Evolutionary conservation across 1,140 invertebrate species (phyloP).

Genomic region (Trichonephila clavipes): DNA sequence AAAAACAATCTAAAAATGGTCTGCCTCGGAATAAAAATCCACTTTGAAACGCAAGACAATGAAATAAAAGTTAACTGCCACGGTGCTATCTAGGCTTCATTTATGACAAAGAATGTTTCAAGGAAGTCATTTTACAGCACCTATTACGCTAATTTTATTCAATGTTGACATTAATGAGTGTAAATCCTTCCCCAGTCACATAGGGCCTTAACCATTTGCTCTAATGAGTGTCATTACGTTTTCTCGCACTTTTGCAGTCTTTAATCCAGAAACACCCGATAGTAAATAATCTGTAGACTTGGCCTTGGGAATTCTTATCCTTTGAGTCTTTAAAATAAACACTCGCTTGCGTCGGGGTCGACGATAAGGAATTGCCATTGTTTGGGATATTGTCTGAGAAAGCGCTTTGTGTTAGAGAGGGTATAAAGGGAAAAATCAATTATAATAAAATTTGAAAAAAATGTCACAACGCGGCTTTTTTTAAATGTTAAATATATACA

Average conservation of each 20-base stretch:
- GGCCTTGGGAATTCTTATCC: too few species aligned
- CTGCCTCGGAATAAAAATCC: too few species aligned
- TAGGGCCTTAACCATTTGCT: background rate
- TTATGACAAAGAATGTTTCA: slow-evolving; percentile 4
- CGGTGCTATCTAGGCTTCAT: background rate
- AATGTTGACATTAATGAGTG: background rate
- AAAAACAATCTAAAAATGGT: too few species aligned
- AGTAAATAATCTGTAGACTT: background rate
- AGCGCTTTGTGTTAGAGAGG: too few species aligned
- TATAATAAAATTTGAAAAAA: too few species aligned
- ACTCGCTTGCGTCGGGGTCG: too few species aligned
- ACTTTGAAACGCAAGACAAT: background rate
- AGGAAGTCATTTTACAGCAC: background rate
- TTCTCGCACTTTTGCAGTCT: background rate
- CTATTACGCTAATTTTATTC: slow-evolving; percentile 32
- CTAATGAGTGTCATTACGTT: background rate
- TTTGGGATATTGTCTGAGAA: too few species aligned
- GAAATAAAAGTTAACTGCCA: background rate
- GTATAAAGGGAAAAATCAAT: too few species aligned
- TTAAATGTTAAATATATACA: too few species aligned
- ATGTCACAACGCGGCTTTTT: too few species aligned
- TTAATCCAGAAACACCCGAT: background rate
- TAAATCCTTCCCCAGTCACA: background rate
- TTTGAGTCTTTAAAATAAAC: too few species aligned
- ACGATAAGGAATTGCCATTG: too few species aligned